Percentiles rank a stretch among this genome's conserved stretches.
phyloP scores from a whole-genome alignment of 2,797 vertebrate genomes.

The Clarias fuscus region DNA sequence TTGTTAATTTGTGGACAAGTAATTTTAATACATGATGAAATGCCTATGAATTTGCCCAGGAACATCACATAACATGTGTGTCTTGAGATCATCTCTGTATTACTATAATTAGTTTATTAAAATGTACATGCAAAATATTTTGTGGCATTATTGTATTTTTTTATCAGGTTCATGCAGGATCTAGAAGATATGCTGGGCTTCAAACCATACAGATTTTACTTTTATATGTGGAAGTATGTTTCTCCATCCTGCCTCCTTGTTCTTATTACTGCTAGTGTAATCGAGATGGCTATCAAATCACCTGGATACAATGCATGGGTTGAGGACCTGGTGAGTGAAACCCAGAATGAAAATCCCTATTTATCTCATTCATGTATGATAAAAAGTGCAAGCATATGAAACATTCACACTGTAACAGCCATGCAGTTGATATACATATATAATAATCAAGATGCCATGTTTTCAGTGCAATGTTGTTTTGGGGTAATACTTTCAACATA shows the following conservation, averaged over 20 bases:
- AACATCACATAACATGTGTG: not conserved
- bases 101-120: not conserved
- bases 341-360: not conserved
- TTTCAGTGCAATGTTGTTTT: too few relatives aligned
- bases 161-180: constrained; percentile 89
- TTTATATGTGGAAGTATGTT: constrained; percentile 95
- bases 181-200: constrained; percentile 97
- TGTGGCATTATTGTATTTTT: not conserved
- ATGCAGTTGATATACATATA: not conserved
- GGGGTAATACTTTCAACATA: too few relatives aligned
- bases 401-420: not conserved
- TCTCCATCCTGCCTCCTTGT: constrained; percentile 84
- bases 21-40: not conserved
- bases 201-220: constrained; percentile 87
- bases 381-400: not conserved
- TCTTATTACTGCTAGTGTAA: constrained; percentile 82
- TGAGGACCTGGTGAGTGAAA: constrained; percentile 82
- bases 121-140: not conserved
- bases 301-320: constrained; percentile 95
- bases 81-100: not conserved
- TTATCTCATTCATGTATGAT: not conserved
- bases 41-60: not conserved
- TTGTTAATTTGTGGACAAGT: constrained; percentile 1
- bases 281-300: constrained; percentile 90
- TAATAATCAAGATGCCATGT: too few relatives aligned